Evolutionary conservation across 1,140 invertebrate species (phyloP).

Genomic region (Drosophila oshimai): DNA sequence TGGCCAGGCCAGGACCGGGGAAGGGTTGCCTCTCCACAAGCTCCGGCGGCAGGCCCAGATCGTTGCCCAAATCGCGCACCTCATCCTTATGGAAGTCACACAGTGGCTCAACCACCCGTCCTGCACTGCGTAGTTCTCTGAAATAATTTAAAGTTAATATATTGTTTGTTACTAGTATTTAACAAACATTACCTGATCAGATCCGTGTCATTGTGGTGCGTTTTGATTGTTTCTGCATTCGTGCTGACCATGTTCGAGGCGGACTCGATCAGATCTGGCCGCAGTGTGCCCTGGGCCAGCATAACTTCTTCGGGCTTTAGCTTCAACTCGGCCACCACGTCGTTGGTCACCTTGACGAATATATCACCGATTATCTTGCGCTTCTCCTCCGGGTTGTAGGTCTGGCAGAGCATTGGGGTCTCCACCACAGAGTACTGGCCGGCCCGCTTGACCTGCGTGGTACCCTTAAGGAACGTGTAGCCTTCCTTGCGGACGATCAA

Average conservation of each 20-base stretch:
- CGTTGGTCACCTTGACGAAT: slow-evolving; percentile 95
- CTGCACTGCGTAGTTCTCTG: slow-evolving; percentile 89
- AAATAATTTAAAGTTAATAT: not conserved
- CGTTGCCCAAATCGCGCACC: slow-evolving; percentile 92
- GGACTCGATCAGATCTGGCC: slow-evolving; percentile 99
- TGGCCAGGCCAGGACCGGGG: slow-evolving; percentile 97
- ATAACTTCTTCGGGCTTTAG: slow-evolving; percentile 93
- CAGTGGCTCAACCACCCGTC: slow-evolving; percentile 97
- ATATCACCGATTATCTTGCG: slow-evolving; percentile 99
- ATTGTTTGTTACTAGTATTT: too few species aligned
- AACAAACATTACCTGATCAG: slow-evolving; percentile 90
- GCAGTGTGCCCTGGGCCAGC: slow-evolving; percentile 94
- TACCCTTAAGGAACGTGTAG: slow-evolving; percentile 90
- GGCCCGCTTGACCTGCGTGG: slow-evolving; percentile 87
- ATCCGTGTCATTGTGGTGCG: slow-evolving; percentile 99
- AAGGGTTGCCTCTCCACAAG: slow-evolving; percentile 98
- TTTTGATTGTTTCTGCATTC: slow-evolving; percentile 98
- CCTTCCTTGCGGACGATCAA: slow-evolving; percentile 91
- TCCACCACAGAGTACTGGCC: slow-evolving; percentile 84
- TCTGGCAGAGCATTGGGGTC: slow-evolving; percentile 94
- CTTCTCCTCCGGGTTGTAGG: slow-evolving; percentile 97
- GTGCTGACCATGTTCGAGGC: slow-evolving; percentile 93
- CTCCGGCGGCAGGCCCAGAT: slow-evolving; percentile 93
- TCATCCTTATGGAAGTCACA: slow-evolving; percentile 99
- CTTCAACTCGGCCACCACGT: slow-evolving; percentile 91